Evolutionary conservation across 2,888 invertebrate genomes (phyloP).

Genomic region (Dorcus parallelipipedus): DNA sequence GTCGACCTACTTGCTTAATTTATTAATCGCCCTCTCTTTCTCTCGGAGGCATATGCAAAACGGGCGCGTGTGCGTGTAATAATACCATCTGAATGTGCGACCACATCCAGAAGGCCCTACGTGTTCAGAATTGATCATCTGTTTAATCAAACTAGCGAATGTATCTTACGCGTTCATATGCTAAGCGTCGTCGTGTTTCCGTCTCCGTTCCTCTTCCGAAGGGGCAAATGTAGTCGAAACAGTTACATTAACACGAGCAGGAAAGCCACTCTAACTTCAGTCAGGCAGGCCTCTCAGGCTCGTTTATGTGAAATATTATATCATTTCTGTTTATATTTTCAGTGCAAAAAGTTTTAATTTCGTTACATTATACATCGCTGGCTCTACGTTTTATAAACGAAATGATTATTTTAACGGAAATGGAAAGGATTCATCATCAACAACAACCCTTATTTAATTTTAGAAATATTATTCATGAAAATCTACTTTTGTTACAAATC

Average conservation of each 20-base stretch:
- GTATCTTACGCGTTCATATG: conserved; percentile 18
- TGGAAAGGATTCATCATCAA: no score
- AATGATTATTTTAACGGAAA: background rate
- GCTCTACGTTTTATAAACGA: background rate
- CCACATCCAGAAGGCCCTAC: conserved; percentile 15
- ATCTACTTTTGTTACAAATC: no score
- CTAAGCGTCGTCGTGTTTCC: background rate
- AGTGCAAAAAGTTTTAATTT: conserved; percentile 25
- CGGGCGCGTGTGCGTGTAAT: background rate
- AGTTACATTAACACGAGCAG: conserved; percentile 24
- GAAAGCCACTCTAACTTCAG: conserved; percentile 1
- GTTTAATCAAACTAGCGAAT: conserved; percentile 33
- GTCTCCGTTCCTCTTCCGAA: background rate
- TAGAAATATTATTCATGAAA: no score
- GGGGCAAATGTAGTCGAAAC: conserved; percentile 6
- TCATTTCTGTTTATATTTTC: conserved; percentile 20
- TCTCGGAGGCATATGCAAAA: background rate
- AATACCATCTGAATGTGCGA: background rate
- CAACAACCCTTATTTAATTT: no score
- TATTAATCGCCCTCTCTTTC: background rate
- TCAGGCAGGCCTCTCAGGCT: conserved; percentile 7
- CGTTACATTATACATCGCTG: conserved; percentile 5
- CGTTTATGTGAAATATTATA: conserved; percentile 25
- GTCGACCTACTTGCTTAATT: background rate
- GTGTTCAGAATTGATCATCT: conserved; percentile 35